Conservation (phyloP, 2,888 invertebrate species). For the Petrophora chlorosata region DNA sequence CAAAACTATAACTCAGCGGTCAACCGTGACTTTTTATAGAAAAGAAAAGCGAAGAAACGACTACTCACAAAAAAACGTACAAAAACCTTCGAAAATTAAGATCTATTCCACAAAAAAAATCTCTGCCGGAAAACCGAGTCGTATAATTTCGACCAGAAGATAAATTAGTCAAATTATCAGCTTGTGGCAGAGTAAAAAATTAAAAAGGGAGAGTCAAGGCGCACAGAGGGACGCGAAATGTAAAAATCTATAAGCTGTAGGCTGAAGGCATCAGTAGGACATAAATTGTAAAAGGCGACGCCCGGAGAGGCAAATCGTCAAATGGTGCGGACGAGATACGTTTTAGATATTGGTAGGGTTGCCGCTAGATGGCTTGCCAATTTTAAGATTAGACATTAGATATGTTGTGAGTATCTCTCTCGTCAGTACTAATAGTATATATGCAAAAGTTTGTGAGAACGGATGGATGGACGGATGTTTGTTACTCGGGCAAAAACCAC, state of each 20-base stretch:
- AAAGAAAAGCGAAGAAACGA: slow-evolving; percentile 7
- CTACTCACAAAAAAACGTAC: slow-evolving; percentile 12
- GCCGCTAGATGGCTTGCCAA: slow-evolving; percentile 21
- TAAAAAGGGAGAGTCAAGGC: slow-evolving; percentile 23
- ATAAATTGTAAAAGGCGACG: slow-evolving; percentile 70
- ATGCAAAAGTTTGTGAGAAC: too few relatives aligned
- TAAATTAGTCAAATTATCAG: slow-evolving; percentile 42
- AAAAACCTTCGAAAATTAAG: slow-evolving; percentile 19
- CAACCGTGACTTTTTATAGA: slow-evolving; percentile 5
- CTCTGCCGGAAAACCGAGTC: slow-evolving; percentile 26
- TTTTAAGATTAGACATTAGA: too few relatives aligned
- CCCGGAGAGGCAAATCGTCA: slow-evolving; percentile 66
- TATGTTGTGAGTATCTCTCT: too few relatives aligned
- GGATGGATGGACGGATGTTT: too few relatives aligned
- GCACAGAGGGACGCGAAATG: slow-evolving; percentile 13
- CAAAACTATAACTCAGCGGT: too few relatives aligned
- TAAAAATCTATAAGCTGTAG: slow-evolving; percentile 49
- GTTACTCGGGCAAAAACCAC: too few relatives aligned
- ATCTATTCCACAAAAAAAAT: slow-evolving; percentile 22
- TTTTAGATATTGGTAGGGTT: slow-evolving; percentile 65
- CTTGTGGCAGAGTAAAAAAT: slow-evolving; percentile 34
- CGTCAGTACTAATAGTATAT: too few relatives aligned
- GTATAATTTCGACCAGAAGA: slow-evolving; percentile 26
- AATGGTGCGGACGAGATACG: slow-evolving; percentile 77
- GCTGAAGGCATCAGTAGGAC: slow-evolving; percentile 53